Conservation (phyloP, 2,888 invertebrate species). For the Brachylomia viminalis region DNA sequence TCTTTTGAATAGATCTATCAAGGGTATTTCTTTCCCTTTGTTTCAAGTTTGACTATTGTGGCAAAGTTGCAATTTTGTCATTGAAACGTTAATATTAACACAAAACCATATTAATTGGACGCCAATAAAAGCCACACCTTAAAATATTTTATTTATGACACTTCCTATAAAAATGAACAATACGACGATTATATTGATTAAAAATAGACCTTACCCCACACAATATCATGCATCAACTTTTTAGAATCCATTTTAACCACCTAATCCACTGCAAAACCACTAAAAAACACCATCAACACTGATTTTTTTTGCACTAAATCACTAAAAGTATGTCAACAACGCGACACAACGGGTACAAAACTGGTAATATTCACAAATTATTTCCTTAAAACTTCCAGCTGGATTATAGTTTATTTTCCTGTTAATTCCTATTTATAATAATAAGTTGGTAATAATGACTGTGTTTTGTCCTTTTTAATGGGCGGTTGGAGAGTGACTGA, state of each 20-base stretch:
- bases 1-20: not conserved
- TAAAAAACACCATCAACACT: conserved; percentile 11
- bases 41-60: not conserved
- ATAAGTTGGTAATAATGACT: conserved; percentile 11
- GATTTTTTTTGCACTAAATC: not conserved
- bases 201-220: conserved; percentile 42
- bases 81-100: not conserved
- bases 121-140: conserved; percentile 16
- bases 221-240: conserved; percentile 43
- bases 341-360: not conserved
- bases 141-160: not conserved
- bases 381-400: conserved; percentile 40
- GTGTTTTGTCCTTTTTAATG: not conserved
- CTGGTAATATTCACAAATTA: conserved; percentile 10
- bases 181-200: not conserved
- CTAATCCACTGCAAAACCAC: not conserved
- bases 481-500: conserved; percentile 30
- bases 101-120: not conserved
- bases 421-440: conserved; percentile 15
- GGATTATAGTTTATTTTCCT: conserved; percentile 26
- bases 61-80: not conserved
- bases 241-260: conserved; percentile 37
- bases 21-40: not conserved
- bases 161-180: not conserved
- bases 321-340: conserved; percentile 12